A percentile compares a stretch with the other conserved stretches of the same genome.
phyloP scores from a whole-genome alignment of 2,888 invertebrate genomes.

The Ephialtes manifestator region DNA sequence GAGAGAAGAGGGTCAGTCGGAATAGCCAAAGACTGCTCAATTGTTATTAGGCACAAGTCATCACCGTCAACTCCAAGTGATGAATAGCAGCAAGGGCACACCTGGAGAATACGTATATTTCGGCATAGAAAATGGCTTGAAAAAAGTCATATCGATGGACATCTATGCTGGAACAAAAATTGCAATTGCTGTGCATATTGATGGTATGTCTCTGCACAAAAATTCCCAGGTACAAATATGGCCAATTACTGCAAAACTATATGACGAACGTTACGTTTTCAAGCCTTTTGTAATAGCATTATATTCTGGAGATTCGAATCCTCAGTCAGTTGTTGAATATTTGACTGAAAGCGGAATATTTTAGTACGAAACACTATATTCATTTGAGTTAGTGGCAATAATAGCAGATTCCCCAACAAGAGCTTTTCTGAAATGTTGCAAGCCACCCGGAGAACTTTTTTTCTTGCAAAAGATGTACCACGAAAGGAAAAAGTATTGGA shows the following conservation, averaged over 20 bases:
- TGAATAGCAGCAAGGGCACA: conserved; percentile 31
- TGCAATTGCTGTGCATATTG: conserved; percentile 48
- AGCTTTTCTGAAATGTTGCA: conserved; percentile 66
- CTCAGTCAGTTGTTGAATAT: no score
- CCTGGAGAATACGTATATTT: conserved; percentile 59
- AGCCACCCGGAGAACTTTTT: conserved; percentile 68
- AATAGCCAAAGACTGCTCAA: conserved; percentile 43
- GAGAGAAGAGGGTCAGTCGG: neutral
- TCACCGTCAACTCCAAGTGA: conserved; percentile 23
- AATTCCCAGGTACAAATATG: conserved; percentile 63
- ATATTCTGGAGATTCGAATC: neutral
- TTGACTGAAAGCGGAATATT: conserved; percentile 55
- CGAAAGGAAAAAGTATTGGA: conserved; percentile 51
- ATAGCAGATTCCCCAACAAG: conserved; percentile 70
- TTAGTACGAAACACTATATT: conserved; percentile 49
- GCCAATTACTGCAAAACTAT: conserved; percentile 60
- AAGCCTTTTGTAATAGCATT: conserved; percentile 49
- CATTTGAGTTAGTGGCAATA: conserved; percentile 56
- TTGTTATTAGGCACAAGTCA: conserved; percentile 47
- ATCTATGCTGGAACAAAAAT: conserved; percentile 48
- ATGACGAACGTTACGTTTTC: conserved; percentile 23
- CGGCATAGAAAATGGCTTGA: conserved; percentile 54
- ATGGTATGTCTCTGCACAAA: conserved; percentile 59
- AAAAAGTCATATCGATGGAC: conserved; percentile 20
- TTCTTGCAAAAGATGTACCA: conserved; percentile 69